A percentile compares a stretch with the other conserved stretches of the same genome.
phyloP scores from a whole-genome alignment of 2,888 invertebrate species.

The Holacanthella duospinosa region DNA sequence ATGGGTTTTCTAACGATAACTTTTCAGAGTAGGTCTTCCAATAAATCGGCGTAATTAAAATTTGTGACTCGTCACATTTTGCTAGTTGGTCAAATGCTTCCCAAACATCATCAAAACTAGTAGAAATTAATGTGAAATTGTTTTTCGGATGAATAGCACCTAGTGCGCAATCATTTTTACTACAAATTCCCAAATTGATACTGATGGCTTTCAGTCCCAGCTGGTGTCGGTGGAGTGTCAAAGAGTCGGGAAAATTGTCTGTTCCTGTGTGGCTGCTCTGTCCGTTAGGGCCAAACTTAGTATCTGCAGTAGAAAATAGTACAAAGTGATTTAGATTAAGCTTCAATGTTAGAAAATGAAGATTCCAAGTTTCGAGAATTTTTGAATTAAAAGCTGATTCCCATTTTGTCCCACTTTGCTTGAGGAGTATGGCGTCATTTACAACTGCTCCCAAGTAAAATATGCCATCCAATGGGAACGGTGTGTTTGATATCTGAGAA shows the following conservation, averaged over 20 bases:
- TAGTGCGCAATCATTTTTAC: constrained; percentile 9
- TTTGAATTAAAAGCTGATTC: constrained; percentile 16
- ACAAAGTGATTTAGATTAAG: constrained; percentile 23
- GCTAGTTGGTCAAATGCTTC: not conserved
- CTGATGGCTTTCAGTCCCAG: constrained; percentile 20
- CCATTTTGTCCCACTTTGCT: constrained; percentile 26
- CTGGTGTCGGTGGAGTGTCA: constrained; percentile 16
- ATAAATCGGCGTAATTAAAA: not conserved
- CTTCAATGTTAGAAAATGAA: constrained; percentile 15
- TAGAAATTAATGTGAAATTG: not conserved
- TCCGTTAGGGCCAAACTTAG: constrained; percentile 16
- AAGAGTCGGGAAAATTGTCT: constrained; percentile 19
- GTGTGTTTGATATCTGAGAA: not conserved
- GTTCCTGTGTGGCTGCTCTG: constrained; percentile 24
- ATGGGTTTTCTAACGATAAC: not conserved
- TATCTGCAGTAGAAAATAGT: constrained; percentile 18
- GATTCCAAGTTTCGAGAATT: constrained; percentile 24
- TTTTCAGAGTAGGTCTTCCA: not conserved
- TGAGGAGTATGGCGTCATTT: constrained; percentile 17
- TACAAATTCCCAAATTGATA: constrained; percentile 24
- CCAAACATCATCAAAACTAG: not conserved
- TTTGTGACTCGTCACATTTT: not conserved
- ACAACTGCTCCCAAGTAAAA: constrained; percentile 23
- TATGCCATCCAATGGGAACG: constrained; percentile 22
- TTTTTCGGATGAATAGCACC: not conserved